Percentiles rank a stretch among this genome's conserved stretches.
These are phyloP conservation scores for Drosophila cyrtoloma DNA, from an alignment of 2,888 invertebrate species.

Conservation along the genomic window DNA sequence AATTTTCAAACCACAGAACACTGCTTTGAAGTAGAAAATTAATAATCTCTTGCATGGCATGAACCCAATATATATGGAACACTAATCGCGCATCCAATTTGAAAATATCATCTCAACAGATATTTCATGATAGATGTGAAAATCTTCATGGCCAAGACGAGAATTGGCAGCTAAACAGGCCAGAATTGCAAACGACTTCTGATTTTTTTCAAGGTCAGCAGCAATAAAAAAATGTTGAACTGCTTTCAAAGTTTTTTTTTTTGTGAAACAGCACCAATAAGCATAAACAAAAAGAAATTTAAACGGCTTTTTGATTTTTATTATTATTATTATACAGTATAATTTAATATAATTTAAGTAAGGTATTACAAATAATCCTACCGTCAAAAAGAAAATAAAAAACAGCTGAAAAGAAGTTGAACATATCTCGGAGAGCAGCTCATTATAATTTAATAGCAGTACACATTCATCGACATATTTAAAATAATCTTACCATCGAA, in stretches of 20 bases:
- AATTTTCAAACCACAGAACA: slow-evolving; percentile 1
- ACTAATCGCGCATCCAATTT: background rate
- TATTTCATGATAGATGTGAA: background rate
- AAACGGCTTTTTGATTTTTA: background rate
- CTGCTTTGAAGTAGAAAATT: slow-evolving; percentile 12
- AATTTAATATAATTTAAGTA: background rate
- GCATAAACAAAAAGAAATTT: background rate
- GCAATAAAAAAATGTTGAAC: background rate
- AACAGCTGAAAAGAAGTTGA: background rate
- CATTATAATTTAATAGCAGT: background rate
- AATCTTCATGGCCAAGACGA: background rate
- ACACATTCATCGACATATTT: background rate
- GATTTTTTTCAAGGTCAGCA: too few relatives aligned
- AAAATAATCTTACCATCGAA: background rate
- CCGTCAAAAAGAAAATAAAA: background rate
- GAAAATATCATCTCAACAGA: background rate
- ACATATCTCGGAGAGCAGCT: background rate
- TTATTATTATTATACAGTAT: too few relatives aligned
- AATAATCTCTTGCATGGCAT: background rate
- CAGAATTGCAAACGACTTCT: background rate
- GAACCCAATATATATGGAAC: background rate
- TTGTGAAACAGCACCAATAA: too few relatives aligned
- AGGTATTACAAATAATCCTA: background rate
- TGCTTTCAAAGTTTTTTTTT: too few relatives aligned
- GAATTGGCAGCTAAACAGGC: background rate